phyloP scores from a whole-genome alignment of 2,888 invertebrate genomes.

The Cephus nigrinus region DNA sequence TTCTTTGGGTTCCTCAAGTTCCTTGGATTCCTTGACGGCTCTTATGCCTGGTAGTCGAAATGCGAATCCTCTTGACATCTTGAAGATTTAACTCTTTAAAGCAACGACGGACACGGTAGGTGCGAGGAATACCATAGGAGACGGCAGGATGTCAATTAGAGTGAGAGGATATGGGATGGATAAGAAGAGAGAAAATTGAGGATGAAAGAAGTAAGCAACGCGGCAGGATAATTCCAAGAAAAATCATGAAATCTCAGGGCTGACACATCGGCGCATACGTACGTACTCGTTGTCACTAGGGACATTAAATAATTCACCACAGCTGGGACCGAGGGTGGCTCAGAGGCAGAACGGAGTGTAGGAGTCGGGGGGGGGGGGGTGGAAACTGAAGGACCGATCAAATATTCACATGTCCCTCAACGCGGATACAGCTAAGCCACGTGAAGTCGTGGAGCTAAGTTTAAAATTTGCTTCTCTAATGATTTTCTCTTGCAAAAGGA shows the following conservation, averaged over 20 bases:
- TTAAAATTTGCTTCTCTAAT: constrained; percentile 19
- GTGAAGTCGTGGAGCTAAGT: constrained; percentile 5
- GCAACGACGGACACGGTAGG: not conserved
- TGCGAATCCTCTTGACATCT: not conserved
- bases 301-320: constrained; percentile 65
- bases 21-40: not conserved
- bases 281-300: constrained; percentile 56
- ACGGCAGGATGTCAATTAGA: not conserved
- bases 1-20: constrained; percentile 4
- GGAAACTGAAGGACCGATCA: constrained; percentile 62
- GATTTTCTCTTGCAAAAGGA: not conserved
- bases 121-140: not conserved
- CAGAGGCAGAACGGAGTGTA: constrained; percentile 39
- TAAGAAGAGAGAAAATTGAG: not conserved
- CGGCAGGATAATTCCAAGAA: constrained; percentile 25
- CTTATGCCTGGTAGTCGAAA: not conserved
- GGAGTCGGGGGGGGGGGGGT: constrained; percentile 32
- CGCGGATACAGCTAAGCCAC: constrained; percentile 41
- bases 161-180: not conserved
- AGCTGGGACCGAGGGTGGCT: constrained; percentile 56
- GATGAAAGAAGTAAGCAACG: not conserved
- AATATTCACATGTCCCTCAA: constrained; percentile 64
- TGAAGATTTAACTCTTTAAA: not conserved
- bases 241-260: constrained; percentile 47
- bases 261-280: constrained; percentile 47